phyloP scores from a whole-genome alignment of 2,113 vertebrate species.

The Rhipidura dahli region DNA sequence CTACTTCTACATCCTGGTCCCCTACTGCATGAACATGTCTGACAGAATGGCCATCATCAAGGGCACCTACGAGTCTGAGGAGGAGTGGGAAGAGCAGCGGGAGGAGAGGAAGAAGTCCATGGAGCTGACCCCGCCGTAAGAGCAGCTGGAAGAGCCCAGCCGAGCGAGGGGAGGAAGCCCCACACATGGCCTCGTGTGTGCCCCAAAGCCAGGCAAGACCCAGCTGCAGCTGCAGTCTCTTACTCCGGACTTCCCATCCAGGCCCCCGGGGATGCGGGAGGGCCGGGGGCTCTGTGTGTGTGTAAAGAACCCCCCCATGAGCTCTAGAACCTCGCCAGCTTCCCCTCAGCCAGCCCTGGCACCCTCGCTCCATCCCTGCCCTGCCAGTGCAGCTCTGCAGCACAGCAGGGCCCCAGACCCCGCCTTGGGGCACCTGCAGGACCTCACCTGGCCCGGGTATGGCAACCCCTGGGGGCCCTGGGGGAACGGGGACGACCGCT shows the following conservation, averaged over 20 bases:
- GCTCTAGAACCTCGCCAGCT: neutral
- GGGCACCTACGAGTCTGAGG: slow-evolving; percentile 76
- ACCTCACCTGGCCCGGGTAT: neutral
- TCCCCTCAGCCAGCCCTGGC: neutral
- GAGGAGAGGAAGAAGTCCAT: slow-evolving; percentile 77
- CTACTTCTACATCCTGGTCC: slow-evolving; percentile 81
- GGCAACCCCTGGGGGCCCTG: neutral
- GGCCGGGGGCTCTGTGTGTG: neutral
- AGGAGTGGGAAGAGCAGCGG: slow-evolving; percentile 77
- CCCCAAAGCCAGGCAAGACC: neutral
- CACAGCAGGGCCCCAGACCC: neutral
- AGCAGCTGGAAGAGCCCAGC: neutral
- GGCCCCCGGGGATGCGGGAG: neutral
- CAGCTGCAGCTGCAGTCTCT: neutral
- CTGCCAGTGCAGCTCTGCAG: neutral
- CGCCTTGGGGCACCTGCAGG: neutral
- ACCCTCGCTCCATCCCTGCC: neutral
- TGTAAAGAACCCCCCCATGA: neutral
- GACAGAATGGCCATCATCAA: slow-evolving; percentile 77
- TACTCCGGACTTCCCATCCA: neutral
- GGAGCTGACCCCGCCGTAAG: slow-evolving; percentile 70
- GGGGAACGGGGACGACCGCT: neutral
- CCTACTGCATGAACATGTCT: slow-evolving; percentile 71
- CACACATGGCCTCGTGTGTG: neutral
- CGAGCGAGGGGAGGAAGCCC: neutral